Conservation (phyloP, 2,797 vertebrate species). For the Periparus ater region DNA sequence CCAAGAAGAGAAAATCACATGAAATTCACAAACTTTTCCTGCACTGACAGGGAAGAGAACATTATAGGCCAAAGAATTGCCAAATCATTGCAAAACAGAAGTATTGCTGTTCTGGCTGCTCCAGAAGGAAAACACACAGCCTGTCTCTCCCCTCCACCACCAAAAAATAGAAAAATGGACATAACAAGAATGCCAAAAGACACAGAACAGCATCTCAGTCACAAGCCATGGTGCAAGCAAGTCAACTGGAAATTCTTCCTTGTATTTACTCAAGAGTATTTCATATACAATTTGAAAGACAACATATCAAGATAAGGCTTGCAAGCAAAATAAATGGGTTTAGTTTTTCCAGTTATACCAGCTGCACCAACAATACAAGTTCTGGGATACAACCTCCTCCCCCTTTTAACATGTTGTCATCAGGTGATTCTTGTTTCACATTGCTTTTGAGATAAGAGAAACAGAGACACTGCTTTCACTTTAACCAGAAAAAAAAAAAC, state of each 20-base stretch:
- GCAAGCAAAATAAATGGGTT: not conserved
- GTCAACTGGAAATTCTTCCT: slow-evolving; percentile 32
- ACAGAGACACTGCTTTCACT: not conserved
- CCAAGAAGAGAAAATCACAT: not conserved
- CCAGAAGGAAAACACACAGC: not conserved
- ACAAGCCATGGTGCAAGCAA: not conserved
- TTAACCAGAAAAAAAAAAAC: not conserved
- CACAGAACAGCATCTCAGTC: not conserved
- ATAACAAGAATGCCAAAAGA: not conserved
- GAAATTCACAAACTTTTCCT: not conserved
- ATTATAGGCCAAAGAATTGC: not conserved
- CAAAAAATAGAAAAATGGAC: not conserved
- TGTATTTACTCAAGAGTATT: slow-evolving; percentile 29
- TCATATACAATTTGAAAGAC: not conserved
- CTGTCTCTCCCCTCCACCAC: too few relatives aligned
- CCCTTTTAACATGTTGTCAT: not conserved
- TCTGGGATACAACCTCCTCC: not conserved
- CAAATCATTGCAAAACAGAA: not conserved
- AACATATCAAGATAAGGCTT: slow-evolving; percentile 32
- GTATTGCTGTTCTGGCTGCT: not conserved
- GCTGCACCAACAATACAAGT: slow-evolving; percentile 29
- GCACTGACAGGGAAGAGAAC: not conserved
- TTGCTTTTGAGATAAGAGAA: not conserved
- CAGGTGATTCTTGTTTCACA: not conserved
- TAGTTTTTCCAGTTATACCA: slow-evolving; percentile 58